Percentiles rank a stretch among this genome's conserved stretches.
phyloP scores from a whole-genome alignment of 1,140 invertebrate species.

The Diorhabda carinulata region DNA sequence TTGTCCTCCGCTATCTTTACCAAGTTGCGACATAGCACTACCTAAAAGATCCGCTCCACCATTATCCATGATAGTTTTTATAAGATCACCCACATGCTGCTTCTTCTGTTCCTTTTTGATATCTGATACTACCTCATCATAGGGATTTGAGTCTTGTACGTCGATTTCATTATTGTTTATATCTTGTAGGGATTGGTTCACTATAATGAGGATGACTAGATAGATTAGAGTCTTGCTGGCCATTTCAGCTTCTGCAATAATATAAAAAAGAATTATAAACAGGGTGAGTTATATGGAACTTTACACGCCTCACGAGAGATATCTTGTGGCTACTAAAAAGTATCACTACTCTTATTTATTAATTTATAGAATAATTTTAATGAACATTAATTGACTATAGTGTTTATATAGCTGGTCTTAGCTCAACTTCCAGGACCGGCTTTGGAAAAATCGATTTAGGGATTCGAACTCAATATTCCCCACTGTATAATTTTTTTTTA shows the following conservation, averaged over 20 bases:
- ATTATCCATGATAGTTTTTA: conserved; percentile 57
- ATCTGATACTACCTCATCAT: conserved; percentile 15
- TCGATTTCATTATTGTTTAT: conserved; percentile 21
- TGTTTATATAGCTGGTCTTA: too few species aligned
- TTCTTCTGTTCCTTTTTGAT: conserved; percentile 49
- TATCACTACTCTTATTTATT: too few species aligned
- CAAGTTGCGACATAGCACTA: conserved; percentile 30
- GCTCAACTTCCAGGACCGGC: too few species aligned
- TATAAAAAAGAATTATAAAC: neutral
- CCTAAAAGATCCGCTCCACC: conserved; percentile 46
- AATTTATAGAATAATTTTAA: neutral
- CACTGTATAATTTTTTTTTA: too few species aligned
- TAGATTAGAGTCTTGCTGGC: conserved; percentile 16
- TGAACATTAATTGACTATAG: too few species aligned
- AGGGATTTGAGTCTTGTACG: conserved; percentile 9
- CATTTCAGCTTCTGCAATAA: conserved; percentile 25
- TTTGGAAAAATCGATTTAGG: too few species aligned
- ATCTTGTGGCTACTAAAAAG: too few species aligned
- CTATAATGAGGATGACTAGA: conserved; percentile 24
- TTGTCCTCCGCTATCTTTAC: conserved; percentile 39
- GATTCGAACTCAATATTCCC: too few species aligned
- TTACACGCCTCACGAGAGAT: too few species aligned
- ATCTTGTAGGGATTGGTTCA: conserved; percentile 16
- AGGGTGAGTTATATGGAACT: too few species aligned
- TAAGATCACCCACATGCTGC: conserved; percentile 49